A percentile compares a stretch with the other conserved stretches of the same genome.
Conservation (phyloP, 2,888 invertebrate species). For the Yponomeuta cagnagella region DNA sequence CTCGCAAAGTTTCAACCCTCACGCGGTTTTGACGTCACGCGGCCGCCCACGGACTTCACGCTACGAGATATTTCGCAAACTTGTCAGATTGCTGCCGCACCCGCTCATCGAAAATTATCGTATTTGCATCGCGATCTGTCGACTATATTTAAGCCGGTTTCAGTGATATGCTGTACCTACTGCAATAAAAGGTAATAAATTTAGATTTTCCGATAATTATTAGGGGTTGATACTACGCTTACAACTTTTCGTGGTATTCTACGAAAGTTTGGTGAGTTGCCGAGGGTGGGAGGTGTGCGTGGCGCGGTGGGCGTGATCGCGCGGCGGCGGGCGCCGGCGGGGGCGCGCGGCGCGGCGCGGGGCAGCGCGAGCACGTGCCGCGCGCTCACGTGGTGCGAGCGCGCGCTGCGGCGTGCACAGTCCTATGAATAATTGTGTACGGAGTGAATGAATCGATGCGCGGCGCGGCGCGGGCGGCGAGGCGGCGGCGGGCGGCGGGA, state of each 20-base stretch:
- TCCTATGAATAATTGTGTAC: slow-evolving; percentile 72
- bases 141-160: too few species aligned
- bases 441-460: slow-evolving; percentile 74
- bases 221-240: not conserved
- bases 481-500: slow-evolving; percentile 43
- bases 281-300: not conserved
- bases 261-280: not conserved
- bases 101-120: not conserved
- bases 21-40: slow-evolving; percentile 11
- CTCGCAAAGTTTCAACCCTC: not conserved
- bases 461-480: slow-evolving; percentile 44
- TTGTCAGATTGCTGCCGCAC: not conserved
- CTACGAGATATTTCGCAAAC: not conserved
- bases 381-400: slow-evolving; percentile 67
- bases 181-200: not conserved
- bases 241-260: not conserved
- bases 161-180: not conserved
- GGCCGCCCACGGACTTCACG: slow-evolving; percentile 3
- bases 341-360: slow-evolving; percentile 31
- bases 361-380: slow-evolving; percentile 63
- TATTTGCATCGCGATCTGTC: too few species aligned
- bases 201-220: not conserved
- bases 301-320: slow-evolving; percentile 22
- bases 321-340: slow-evolving; percentile 32
- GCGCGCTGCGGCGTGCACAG: slow-evolving; percentile 57